phyloP scores from a whole-genome alignment of 2,797 vertebrate species.

The Decapterus maruadsi region DNA sequence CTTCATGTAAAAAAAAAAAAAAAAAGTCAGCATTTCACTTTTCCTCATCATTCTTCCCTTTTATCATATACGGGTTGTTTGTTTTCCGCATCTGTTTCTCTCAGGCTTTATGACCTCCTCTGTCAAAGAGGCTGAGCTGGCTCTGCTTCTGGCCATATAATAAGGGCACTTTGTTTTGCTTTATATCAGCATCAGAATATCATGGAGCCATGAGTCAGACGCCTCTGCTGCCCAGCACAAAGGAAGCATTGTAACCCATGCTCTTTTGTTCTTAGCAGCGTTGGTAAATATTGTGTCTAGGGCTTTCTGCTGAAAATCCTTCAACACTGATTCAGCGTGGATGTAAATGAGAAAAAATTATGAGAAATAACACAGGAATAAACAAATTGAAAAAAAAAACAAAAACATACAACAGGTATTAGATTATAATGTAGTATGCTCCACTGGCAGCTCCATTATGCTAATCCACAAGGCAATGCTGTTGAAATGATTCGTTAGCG shows the following conservation, averaged over 20 bases:
- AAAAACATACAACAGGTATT: slow-evolving; percentile 28
- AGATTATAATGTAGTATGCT: slow-evolving; percentile 64
- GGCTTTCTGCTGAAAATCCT: slow-evolving; percentile 6
- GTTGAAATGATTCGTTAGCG: slow-evolving; percentile 74
- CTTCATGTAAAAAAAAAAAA: not conserved
- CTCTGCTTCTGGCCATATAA: slow-evolving; percentile 38
- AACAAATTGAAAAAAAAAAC: not conserved
- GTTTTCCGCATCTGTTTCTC: not conserved
- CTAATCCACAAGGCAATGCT: slow-evolving; percentile 65
- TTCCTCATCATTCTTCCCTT: not conserved
- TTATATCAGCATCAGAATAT: slow-evolving; percentile 43
- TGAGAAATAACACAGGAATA: not conserved
- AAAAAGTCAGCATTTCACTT: slow-evolving; percentile 8
- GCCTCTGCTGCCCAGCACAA: slow-evolving; percentile 40
- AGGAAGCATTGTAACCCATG: slow-evolving; percentile 38
- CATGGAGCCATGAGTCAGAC: slow-evolving; percentile 54
- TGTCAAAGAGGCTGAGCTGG: slow-evolving; percentile 20
- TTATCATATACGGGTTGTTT: not conserved
- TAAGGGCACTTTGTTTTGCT: slow-evolving; percentile 54
- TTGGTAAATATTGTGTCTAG: slow-evolving; percentile 24
- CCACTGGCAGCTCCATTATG: slow-evolving; percentile 72
- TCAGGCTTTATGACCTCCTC: slow-evolving; percentile 39
- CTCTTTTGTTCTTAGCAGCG: slow-evolving; percentile 36
- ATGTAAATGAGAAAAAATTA: slow-evolving; percentile 32
- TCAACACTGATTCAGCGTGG: slow-evolving; percentile 16